phyloP scores from a whole-genome alignment of 2,888 invertebrate species.

The Leucoma salicis region DNA sequence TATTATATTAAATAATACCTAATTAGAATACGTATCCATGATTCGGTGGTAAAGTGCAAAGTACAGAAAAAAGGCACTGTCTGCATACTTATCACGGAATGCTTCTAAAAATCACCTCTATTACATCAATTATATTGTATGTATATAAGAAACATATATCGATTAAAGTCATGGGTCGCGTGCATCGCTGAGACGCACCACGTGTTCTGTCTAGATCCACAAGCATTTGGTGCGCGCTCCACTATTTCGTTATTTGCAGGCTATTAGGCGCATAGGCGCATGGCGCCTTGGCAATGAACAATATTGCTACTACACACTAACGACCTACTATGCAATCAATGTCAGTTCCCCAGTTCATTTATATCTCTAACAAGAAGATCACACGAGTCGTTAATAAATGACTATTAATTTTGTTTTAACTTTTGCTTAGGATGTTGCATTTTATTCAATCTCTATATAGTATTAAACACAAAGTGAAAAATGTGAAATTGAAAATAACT shows the following conservation, averaged over 20 bases:
- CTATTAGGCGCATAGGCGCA: constrained; percentile 29
- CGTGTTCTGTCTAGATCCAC: constrained; percentile 27
- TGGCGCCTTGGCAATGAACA: constrained; percentile 70
- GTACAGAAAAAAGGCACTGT: no score
- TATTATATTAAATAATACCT: no score
- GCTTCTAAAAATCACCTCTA: background rate
- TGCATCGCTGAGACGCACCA: constrained; percentile 23
- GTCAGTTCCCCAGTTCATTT: constrained; percentile 17
- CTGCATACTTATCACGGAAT: no score
- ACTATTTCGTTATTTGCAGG: constrained; percentile 41
- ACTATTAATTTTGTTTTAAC: background rate
- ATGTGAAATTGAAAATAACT: no score
- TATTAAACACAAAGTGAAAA: no score
- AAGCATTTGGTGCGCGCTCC: constrained; percentile 41
- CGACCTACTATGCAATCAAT: constrained; percentile 26
- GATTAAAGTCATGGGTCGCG: constrained; percentile 27
- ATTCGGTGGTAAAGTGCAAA: no score
- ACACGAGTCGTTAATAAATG: no score
- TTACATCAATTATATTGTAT: background rate
- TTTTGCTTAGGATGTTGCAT: no score
- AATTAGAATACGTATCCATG: no score
- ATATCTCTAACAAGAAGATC: constrained; percentile 10
- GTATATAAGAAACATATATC: constrained; percentile 12
- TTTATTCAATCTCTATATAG: no score
- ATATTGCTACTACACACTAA: constrained; percentile 35